phyloP scores from a whole-genome alignment of 2,888 invertebrate genomes.

The Cantharis flavilabris region DNA sequence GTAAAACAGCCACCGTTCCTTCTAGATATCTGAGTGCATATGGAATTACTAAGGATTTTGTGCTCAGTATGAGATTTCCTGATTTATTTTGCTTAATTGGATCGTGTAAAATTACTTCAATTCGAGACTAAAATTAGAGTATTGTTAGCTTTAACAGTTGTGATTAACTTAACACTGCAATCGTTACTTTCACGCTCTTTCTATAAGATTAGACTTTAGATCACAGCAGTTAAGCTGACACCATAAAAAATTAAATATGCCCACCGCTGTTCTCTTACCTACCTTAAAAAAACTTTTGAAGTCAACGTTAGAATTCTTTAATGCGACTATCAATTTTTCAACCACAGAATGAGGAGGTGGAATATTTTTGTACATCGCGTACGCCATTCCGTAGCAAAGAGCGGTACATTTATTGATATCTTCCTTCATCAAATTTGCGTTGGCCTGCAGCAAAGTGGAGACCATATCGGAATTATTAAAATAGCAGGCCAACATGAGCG shows the following conservation, averaged over 20 bases:
- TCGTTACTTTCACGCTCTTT: too few relatives aligned
- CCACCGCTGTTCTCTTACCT: too few relatives aligned
- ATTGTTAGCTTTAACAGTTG: too few relatives aligned
- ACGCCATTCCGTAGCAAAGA: constrained; percentile 51
- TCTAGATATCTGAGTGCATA: constrained; percentile 46
- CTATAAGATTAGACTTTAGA: too few relatives aligned
- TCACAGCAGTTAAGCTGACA: too few relatives aligned
- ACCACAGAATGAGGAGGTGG: constrained; percentile 42
- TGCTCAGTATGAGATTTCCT: constrained; percentile 40
- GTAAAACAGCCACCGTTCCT: constrained; percentile 5
- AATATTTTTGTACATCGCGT: constrained; percentile 46
- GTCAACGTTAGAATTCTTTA: constrained; percentile 38
- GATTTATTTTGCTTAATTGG: constrained; percentile 33
- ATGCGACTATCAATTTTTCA: constrained; percentile 42
- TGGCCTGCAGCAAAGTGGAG: constrained; percentile 41
- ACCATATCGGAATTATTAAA: constrained; percentile 47
- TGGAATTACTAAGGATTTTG: constrained; percentile 45
- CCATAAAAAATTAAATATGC: too few relatives aligned
- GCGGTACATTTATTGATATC: constrained; percentile 51
- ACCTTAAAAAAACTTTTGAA: constrained; percentile 46
- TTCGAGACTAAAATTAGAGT: constrained; percentile 41
- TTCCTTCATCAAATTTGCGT: constrained; percentile 46
- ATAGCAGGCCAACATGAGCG: constrained; percentile 53
- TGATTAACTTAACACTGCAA: too few relatives aligned
- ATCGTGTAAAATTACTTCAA: constrained; percentile 41